A percentile compares a stretch with the other conserved stretches of the same genome.
Conservation (phyloP, 1,140 invertebrate species). For the Drosophila asahinai region DNA sequence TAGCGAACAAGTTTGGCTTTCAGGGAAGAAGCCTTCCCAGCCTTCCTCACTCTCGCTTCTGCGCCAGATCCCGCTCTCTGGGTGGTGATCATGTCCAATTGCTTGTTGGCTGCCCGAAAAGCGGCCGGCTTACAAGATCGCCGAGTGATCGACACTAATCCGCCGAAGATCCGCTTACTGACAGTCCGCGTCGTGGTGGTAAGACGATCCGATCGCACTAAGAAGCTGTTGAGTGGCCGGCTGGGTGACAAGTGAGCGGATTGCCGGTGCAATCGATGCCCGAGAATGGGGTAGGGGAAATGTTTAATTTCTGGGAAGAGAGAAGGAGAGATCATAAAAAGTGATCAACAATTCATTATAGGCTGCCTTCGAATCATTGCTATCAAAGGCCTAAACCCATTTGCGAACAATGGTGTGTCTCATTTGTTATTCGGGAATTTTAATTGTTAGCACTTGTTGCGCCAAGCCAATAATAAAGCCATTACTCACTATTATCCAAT, state of each 20-base stretch:
- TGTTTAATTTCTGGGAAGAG: conserved; percentile 4
- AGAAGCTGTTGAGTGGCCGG: conserved; percentile 56
- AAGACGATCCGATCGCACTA: conserved; percentile 24
- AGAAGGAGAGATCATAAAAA: background rate
- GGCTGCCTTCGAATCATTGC: background rate
- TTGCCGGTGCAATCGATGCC: conserved; percentile 30
- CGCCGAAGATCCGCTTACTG: conserved; percentile 71
- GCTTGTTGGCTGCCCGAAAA: conserved; percentile 48
- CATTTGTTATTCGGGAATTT: conserved; percentile 9
- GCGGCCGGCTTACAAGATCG: conserved; percentile 66
- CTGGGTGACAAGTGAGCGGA: conserved; percentile 64
- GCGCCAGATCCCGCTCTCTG: conserved; percentile 11
- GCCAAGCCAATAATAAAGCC: conserved; percentile 45
- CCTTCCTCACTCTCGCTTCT: background rate
- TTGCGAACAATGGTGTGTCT: conserved; percentile 10
- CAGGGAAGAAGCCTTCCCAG: background rate
- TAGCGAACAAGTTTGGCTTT: background rate
- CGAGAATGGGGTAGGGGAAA: background rate
- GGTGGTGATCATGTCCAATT: conserved; percentile 49
- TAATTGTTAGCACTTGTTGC: conserved; percentile 29
- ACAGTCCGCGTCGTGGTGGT: conserved; percentile 38
- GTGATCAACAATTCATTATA: conserved; percentile 1
- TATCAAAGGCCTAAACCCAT: background rate
- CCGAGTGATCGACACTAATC: conserved; percentile 74
- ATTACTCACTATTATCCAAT: conserved; percentile 60